Percentiles rank a stretch among this genome's conserved stretches.
These are phyloP conservation scores for Cetoscarus ocellatus DNA, from an alignment of 2,797 vertebrate species.

Conservation along the genomic window DNA sequence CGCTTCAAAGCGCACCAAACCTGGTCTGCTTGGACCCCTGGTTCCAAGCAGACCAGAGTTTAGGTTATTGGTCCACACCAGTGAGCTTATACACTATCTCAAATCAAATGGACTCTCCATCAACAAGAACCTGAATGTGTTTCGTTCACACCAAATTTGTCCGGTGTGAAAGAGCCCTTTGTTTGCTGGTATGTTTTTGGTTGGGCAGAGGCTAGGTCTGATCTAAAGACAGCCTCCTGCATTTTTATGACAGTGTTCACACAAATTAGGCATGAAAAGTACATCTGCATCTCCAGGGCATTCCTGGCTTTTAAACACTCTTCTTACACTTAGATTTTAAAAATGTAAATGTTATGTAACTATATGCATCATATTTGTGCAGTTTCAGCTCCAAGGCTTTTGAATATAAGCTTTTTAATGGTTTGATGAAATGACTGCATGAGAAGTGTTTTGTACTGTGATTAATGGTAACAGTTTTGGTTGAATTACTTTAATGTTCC, in stretches of 20 bases:
- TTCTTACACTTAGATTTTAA: not conserved
- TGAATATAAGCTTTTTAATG: conserved; percentile 1
- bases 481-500: not conserved
- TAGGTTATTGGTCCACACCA: too few relatives aligned
- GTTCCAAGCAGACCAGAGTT: too few relatives aligned
- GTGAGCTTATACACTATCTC: too few relatives aligned
- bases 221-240: too few relatives aligned
- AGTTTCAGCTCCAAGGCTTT: conserved; percentile 1
- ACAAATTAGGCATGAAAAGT: not conserved
- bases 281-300: conserved; percentile 11
- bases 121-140: too few relatives aligned
- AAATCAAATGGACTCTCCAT: too few relatives aligned
- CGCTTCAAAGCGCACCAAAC: too few relatives aligned
- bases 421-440: conserved; percentile 2
- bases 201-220: too few relatives aligned
- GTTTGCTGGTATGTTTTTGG: too few relatives aligned
- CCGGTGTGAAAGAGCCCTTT: too few relatives aligned
- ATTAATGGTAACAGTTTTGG: conserved; percentile 15
- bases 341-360: not conserved
- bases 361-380: not conserved
- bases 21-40: too few relatives aligned
- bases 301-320: conserved; percentile 12
- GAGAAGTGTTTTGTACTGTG: not conserved
- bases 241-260: not conserved
- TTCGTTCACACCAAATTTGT: too few relatives aligned